These are phyloP conservation scores for Lepus townsendii DNA, from an alignment of 2,797 vertebrate species.

Conservation along the genomic window DNA sequence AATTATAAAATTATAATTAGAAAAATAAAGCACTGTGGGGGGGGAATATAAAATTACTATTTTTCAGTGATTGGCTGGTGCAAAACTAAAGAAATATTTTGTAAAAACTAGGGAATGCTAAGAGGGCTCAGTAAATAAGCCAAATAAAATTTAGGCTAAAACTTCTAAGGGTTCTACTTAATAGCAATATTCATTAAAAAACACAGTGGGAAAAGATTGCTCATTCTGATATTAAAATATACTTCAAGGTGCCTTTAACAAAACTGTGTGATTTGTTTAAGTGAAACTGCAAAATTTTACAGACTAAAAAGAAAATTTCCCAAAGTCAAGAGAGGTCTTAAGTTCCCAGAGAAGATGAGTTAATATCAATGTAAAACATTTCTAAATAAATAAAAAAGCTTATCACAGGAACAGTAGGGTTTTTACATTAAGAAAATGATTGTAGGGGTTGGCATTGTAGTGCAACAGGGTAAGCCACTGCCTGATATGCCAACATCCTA, in stretches of 20 bases:
- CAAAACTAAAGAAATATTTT: conserved; percentile 29
- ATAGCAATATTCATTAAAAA: background rate
- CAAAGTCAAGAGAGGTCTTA: conserved; percentile 34
- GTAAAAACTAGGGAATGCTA: background rate
- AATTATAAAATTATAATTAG: background rate
- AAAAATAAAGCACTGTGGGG: conserved; percentile 5
- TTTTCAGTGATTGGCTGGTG: background rate
- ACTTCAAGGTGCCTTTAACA: background rate
- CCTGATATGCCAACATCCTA: too few relatives aligned
- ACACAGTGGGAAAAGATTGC: background rate
- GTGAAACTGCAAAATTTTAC: background rate
- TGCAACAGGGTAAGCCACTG: too few relatives aligned
- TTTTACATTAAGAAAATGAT: background rate
- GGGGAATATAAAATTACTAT: background rate
- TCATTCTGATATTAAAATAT: conserved; percentile 12
- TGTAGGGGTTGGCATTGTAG: background rate
- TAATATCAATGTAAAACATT: background rate
- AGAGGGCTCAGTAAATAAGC: background rate
- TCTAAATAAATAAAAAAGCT: background rate
- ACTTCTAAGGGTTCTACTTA: background rate
- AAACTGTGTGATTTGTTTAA: background rate
- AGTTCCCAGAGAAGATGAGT: conserved; percentile 13
- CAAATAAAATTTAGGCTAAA: conserved; percentile 40
- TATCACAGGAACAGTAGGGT: background rate
- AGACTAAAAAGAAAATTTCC: background rate